Evolutionary conservation across 92 coral and sea anemone species (phyloP), one percentile per base, ranked within the genome.

Genomic region (Umimayanthus chanpuru): DNA sequence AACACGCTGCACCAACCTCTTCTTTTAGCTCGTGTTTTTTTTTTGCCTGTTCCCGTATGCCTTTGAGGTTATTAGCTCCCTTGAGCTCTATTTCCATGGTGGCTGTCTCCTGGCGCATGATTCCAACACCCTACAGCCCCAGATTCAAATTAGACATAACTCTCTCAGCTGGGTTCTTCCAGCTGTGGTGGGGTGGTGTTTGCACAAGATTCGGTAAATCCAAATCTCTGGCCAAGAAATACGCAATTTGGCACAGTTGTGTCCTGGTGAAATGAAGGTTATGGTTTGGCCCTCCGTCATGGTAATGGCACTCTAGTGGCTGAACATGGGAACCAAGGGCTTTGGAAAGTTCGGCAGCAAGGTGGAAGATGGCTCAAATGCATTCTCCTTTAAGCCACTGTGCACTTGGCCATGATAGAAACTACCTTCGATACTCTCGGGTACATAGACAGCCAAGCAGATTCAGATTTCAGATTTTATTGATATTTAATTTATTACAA

Each of bases 161-260:
- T 79, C 94, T 80, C 65, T 91, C 94, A 32, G 91, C 90, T 79
- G 92, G 92, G 79, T 91, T 91, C 85, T 89, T 91, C 94, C 92
- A 88, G 25, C 86, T 79, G 41, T 88, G 90, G 41, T 88, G 90
- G 40, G 86, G 90, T 43, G 90, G 9, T 43, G 9, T 88, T 47
- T 88, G 90, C 47, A 88, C 90, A 53, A 88, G 90, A 44, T 79
- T 79, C 67, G 80, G 70, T 47, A 68, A 1, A 65, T 80, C 90
- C 76, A 88, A 80, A 21, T 88, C 74, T 47, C 86, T 72, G 50
- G 82, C 55, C 73, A 80, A 28, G 72, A 88, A 88, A 32, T 88
- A 88, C 23, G 86, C 90, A 38, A 80, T 66, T n/a, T 88, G 90
- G 82, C 85, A 66, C 29, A 88, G 78, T 47, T 88, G 86, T 7